These are phyloP conservation scores for Nothura maculosa DNA, from an alignment of 2,797 vertebrate genomes.

Conservation along the genomic window DNA sequence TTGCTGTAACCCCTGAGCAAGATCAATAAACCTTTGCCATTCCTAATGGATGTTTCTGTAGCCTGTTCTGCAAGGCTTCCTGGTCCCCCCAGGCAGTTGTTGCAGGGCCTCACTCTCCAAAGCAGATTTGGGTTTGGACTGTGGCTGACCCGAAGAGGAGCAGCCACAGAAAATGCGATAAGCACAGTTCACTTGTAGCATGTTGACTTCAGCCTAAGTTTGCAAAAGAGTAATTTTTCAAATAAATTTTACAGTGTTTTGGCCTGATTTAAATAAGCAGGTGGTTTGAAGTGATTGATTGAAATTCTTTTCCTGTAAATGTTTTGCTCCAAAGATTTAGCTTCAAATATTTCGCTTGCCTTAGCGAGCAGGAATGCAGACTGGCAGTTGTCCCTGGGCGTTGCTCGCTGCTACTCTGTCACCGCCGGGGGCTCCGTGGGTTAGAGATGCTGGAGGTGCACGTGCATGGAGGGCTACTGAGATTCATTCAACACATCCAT, in stretches of 20 bases:
- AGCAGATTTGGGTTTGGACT: neutral
- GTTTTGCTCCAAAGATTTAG: neutral
- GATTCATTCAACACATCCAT: neutral
- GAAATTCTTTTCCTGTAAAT: neutral
- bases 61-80: neutral
- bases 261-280: slow-evolving; percentile 1
- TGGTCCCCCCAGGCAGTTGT: fast-evolving
- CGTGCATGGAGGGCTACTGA: fast-evolving
- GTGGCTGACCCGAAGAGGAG: neutral
- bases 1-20: neutral
- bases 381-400: neutral
- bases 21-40: slow-evolving; percentile 18
- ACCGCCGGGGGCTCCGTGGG: fast-evolving
- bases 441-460: neutral
- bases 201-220: neutral
- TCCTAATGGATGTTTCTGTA: slow-evolving; percentile 32
- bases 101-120: neutral
- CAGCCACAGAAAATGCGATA: neutral
- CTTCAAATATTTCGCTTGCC: neutral
- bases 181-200: neutral
- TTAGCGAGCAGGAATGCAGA: neutral
- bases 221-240: neutral
- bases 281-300: neutral
- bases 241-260: neutral
- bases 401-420: neutral